Percentiles rank a stretch among this genome's conserved stretches.
These are phyloP conservation scores for Hyles euphorbiae DNA, from an alignment of 1,140 invertebrate genomes.

Conservation along the genomic window DNA sequence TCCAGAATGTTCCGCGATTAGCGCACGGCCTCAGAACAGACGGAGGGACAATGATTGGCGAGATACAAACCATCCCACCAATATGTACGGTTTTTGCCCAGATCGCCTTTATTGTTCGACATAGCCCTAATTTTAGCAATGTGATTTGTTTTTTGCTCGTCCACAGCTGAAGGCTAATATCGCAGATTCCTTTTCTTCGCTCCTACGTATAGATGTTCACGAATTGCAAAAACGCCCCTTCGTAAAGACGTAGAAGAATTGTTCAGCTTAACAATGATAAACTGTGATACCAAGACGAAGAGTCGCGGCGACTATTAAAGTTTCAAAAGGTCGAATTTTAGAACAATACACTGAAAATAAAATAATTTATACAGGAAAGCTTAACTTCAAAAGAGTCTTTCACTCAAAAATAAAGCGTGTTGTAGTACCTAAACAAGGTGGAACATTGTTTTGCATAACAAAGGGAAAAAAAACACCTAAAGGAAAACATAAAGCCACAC, in stretches of 20 bases:
- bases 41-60: conserved; percentile 23
- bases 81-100: conserved; percentile 14
- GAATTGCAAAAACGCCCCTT: background rate
- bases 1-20: conserved; percentile 35
- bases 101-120: background rate
- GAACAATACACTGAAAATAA: conserved; percentile 72
- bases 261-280: conserved; percentile 38
- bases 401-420: conserved; percentile 75
- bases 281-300: conserved; percentile 43
- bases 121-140: background rate
- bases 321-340: conserved; percentile 63
- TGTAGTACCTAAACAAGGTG: conserved; percentile 74
- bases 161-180: too few relatives aligned
- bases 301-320: conserved; percentile 54
- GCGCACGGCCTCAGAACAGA: conserved; percentile 14
- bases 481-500: conserved; percentile 75
- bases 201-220: too few relatives aligned
- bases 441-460: conserved; percentile 75
- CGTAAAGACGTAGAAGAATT: background rate
- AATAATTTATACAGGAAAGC: conserved; percentile 73
- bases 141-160: background rate
- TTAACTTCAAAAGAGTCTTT: conserved; percentile 75
- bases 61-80: conserved; percentile 11
- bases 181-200: too few relatives aligned
- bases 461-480: conserved; percentile 73